Conservation (phyloP, 2,888 invertebrate species). For the Amiota mariae region DNA sequence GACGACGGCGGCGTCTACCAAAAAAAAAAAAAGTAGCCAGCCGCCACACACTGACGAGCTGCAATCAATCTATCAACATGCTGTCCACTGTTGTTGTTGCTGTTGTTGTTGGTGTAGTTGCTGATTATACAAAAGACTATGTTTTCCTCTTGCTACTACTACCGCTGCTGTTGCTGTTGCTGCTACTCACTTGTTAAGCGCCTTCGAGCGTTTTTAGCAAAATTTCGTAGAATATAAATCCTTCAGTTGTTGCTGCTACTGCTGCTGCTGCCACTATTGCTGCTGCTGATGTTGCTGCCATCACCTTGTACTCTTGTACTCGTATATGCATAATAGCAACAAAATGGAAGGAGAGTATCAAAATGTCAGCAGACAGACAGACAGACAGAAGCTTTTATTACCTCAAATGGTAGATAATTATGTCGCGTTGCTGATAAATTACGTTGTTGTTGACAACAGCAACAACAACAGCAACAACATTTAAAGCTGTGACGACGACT, state of each 20-base stretch:
- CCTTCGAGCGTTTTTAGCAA: slow-evolving; percentile 61
- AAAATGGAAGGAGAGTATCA: background rate
- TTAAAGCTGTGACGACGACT: background rate
- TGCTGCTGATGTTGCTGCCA: slow-evolving; percentile 47
- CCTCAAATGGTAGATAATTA: slow-evolving; percentile 71
- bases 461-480: background rate
- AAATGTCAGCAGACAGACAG: background rate
- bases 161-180: slow-evolving; percentile 19
- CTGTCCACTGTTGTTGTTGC: slow-evolving; percentile 23
- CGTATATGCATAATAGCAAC: slow-evolving; percentile 27
- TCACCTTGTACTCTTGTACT: slow-evolving; percentile 28
- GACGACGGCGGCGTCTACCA: background rate
- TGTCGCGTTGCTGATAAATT: slow-evolving; percentile 70
- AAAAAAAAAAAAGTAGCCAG: slow-evolving; percentile 5
- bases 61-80: slow-evolving; percentile 27
- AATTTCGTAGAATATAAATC: slow-evolving; percentile 59
- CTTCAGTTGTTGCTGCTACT: slow-evolving; percentile 54
- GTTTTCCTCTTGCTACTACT: slow-evolving; percentile 6
- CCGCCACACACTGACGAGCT: slow-evolving; percentile 25
- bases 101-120: slow-evolving; percentile 27
- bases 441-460: slow-evolving; percentile 66
- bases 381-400: slow-evolving; percentile 45
- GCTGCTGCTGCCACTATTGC: slow-evolving; percentile 44
- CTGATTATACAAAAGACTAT: slow-evolving; percentile 28
- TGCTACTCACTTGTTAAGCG: slow-evolving; percentile 63